These are phyloP conservation scores for Carcharodon carcharias DNA, from an alignment of 2,797 vertebrate species.

Conservation along the genomic window DNA sequence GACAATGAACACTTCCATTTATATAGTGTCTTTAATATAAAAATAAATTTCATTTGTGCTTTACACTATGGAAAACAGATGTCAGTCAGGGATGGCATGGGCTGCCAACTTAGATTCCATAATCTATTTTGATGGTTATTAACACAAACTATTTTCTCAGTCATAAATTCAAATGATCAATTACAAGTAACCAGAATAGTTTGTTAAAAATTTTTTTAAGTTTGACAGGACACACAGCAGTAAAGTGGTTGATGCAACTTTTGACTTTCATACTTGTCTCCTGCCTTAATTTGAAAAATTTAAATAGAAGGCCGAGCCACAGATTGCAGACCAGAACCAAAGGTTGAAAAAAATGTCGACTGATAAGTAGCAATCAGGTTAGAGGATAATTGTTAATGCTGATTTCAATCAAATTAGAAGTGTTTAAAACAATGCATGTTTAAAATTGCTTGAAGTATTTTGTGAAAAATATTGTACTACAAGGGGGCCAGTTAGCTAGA, in stretches of 20 bases:
- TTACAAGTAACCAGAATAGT: neutral
- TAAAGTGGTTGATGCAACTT: neutral
- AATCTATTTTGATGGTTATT: neutral
- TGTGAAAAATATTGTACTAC: neutral
- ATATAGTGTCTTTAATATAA: too few relatives aligned
- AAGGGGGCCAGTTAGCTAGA: neutral
- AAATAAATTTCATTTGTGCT: too few relatives aligned
- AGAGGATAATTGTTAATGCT: neutral
- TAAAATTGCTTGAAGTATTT: neutral
- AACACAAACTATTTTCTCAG: neutral
- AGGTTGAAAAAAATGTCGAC: neutral
- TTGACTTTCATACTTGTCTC: neutral
- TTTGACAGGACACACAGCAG: neutral
- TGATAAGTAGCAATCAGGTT: neutral
- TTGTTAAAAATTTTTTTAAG: neutral
- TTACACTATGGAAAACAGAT: too few relatives aligned
- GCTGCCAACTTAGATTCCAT: neutral
- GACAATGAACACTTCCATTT: too few relatives aligned
- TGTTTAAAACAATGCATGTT: neutral
- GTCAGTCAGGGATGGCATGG: too few relatives aligned
- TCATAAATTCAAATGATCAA: neutral
- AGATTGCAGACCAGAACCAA: neutral
- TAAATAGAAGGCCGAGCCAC: neutral
- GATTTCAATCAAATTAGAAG: neutral
- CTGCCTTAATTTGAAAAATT: neutral